Base-by-base conservation (phyloP, 2,797 vertebrate species). In the Morelia viridis region DNA sequence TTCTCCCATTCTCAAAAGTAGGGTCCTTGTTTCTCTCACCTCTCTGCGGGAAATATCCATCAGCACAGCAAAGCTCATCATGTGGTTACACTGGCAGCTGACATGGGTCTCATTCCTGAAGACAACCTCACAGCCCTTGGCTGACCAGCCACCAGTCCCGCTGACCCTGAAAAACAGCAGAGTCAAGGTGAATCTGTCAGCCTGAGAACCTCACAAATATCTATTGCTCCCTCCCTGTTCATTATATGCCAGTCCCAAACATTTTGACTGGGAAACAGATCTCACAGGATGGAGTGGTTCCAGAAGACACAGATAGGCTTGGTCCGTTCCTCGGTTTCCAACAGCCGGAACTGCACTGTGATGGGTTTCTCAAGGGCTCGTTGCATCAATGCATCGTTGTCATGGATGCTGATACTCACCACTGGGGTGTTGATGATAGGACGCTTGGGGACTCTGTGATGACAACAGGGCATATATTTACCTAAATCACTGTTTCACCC, bases 301-400 rank as follows among this genome's bases (percentile, higher is more conserved):
- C 99, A 99, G 98, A 99, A 99, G 90, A 99, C 99, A 2, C 99
- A 99, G 97, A 99, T 98, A 96, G 99, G 99, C 92, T 99, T 99
- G 92, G 98, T 98, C 94, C 99, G 98, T 96, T 99, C 99, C 97
- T 99, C 98, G 0, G 98, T 99, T 97, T 98, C 95, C 91, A 99
- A 97, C 92, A 99, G 97, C 58, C 98, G 98, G 96, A 99, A 99
- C 97, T 99, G 99, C 96, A 99, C 98, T 0, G 98, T 99, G 97
- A 99, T 97, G 0, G 99, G 99, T 94, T 98, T 98, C 95, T 98
- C 98, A 96, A 99, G 97, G 0, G 94, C 76, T 9, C 97, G 98
- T 31, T 98, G 98, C 87, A 98, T 96, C 92, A 97, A 96, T 92
- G 98, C 97, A 0, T 98, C 98, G 0, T 98, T 98, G 5, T 98